A percentile compares a stretch with the other conserved stretches of the same genome.
These are phyloP conservation scores for Xerus rutilus DNA, from an alignment of 2,797 vertebrate species.

Conservation along the genomic window DNA sequence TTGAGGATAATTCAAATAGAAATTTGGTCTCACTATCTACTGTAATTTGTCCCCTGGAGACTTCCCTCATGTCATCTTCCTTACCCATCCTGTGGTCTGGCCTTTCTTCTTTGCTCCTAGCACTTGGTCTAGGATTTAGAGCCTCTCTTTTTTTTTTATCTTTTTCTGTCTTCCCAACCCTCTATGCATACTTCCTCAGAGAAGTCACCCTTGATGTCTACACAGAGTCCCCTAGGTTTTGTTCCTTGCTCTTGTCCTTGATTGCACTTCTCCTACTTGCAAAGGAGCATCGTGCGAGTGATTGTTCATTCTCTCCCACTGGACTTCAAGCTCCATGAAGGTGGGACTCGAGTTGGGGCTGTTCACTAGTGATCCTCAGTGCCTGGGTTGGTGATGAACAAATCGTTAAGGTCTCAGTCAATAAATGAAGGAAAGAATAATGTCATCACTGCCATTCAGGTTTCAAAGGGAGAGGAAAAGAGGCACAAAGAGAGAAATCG, in stretches of 20 bases:
- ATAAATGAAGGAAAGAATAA: not conserved
- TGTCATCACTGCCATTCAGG: not conserved
- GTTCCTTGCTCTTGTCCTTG: not conserved
- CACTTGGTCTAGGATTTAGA: not conserved
- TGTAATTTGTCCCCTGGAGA: not conserved
- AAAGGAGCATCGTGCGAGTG: not conserved
- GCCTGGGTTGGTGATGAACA: not conserved
- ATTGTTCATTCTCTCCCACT: not conserved
- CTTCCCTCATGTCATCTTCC: not conserved
- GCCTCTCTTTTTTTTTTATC: not conserved
- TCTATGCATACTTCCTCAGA: not conserved
- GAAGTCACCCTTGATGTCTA: not conserved
- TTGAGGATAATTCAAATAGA: not conserved
- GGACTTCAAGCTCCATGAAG: not conserved
- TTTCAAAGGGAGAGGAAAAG: not conserved
- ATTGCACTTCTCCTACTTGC: not conserved
- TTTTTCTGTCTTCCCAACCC: not conserved
- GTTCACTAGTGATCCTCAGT: not conserved
- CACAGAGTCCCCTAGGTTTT: not conserved
- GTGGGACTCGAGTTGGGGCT: not conserved
- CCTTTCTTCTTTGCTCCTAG: not conserved
- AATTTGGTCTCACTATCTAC: not conserved
- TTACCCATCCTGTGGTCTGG: not conserved
- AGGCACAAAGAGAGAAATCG: not conserved
- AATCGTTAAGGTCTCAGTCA: not conserved